Evolutionary conservation across 2,888 invertebrate genomes (phyloP).

Genomic region (Synergus gifuensis): DNA sequence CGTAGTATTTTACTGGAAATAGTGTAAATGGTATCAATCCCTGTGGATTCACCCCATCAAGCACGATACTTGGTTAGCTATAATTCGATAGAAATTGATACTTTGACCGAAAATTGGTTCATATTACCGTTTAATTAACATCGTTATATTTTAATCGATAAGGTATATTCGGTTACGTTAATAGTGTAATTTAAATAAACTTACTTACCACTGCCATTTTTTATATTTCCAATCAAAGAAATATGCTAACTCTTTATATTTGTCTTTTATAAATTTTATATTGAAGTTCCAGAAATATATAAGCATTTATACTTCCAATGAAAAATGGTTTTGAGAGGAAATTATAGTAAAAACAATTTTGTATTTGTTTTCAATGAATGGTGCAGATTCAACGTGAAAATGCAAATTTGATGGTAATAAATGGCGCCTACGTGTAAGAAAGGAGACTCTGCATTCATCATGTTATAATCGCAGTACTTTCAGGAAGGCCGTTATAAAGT

Average conservation of each 20-base stretch:
- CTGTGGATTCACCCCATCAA: slow-evolving; percentile 20
- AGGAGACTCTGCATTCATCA: slow-evolving; percentile 24
- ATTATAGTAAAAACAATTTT: not conserved
- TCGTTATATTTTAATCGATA: not conserved
- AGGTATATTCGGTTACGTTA: not conserved
- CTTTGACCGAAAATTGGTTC: not conserved
- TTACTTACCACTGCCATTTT: not conserved
- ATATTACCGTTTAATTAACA: not conserved
- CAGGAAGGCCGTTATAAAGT: slow-evolving; percentile 30
- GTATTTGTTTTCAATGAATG: not conserved
- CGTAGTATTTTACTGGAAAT: not conserved
- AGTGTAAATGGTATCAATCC: not conserved
- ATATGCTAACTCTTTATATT: no score
- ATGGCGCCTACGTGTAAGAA: slow-evolving; percentile 12
- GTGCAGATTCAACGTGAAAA: not conserved
- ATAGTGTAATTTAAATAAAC: not conserved
- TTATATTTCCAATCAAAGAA: no score
- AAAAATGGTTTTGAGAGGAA: not conserved
- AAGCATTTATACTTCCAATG: no score
- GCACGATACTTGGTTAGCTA: not conserved
- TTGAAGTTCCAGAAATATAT: no score
- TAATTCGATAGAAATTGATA: slow-evolving; percentile 11
- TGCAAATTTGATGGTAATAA: not conserved
- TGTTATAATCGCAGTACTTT: slow-evolving; percentile 26
- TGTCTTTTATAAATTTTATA: no score